phyloP scores from a whole-genome alignment of 2,797 vertebrate genomes.

The Picus viridis region DNA sequence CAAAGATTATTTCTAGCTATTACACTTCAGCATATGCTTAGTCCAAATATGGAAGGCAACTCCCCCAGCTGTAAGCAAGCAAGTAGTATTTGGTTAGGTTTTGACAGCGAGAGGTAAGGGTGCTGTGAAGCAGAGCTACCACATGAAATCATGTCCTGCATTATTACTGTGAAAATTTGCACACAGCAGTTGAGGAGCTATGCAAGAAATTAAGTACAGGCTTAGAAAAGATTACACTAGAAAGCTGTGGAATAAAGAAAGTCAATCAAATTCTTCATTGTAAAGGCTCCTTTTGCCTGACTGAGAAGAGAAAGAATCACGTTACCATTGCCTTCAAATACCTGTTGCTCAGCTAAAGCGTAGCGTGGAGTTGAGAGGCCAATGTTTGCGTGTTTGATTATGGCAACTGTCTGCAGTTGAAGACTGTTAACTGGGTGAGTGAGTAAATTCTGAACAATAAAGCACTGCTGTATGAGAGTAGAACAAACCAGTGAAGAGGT shows the following conservation, averaged over 20 bases:
- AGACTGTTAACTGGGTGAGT: background rate
- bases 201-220: background rate
- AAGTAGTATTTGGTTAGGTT: background rate
- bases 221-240: background rate
- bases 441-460: slow-evolving; percentile 37
- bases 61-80: background rate
- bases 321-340: background rate
- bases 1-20: background rate
- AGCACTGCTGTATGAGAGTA: background rate
- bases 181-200: background rate
- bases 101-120: background rate
- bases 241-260: background rate
- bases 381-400: background rate
- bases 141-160: background rate
- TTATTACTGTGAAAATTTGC: background rate
- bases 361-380: background rate
- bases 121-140: background rate
- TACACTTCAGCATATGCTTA: background rate
- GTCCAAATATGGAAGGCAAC: background rate
- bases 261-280: background rate
- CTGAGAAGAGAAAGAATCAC: background rate
- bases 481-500: background rate
- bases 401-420: background rate
- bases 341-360: background rate
- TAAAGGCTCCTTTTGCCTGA: background rate